Evolutionary conservation across 2,888 invertebrate genomes (phyloP), one percentile per base, ranked within the genome.

Genomic region (Leptinotarsa juncta): DNA sequence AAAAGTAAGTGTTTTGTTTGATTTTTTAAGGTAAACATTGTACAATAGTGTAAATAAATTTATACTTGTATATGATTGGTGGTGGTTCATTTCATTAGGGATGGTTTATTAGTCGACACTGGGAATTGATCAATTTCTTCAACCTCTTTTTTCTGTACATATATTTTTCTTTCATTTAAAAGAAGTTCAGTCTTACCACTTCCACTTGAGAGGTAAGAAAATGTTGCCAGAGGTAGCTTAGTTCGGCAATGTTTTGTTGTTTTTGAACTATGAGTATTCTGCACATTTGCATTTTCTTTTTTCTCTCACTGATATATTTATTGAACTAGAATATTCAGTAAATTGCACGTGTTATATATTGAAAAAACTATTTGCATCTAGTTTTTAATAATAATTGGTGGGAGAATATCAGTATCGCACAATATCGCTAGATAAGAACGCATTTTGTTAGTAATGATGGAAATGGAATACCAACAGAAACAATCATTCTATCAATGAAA

Each of bases 1-100:
- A 95, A 89, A 95, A 95, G 95, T 95, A 93, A 95, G 95, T 94
- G 78, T 77, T 72, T 75, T 70, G n/a, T 62, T 71, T 72, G 42
- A 20, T 51, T 65, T 65, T 57, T 57, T 57, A 70, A 66, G 66
- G 57, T 49, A 67, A 42, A 67, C 55, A 23, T 32, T 49, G 70
- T 75, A 69, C 68, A 10, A 72, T 72, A 70, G 66, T 75, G 75
- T 75, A 75, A 70, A 73, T 75, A 75, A 69, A 71, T 53, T 48
- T 7, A 42, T 71, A 68, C 20, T n/a, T 66, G 57, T 49, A 49
- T 48, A 60, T 42, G 42, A 50, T 53, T 60, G 80, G 80, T 80
- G 80, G 78, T 71, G 79, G 81, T 77, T 76, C 67, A 71, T 70
- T 72, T 51, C 71, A 69, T 66, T 10, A 57, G 67, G 65, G 66